Percentiles rank a stretch among this genome's conserved stretches.
Conservation (phyloP, 2,888 invertebrate species). For the Itoplectis maculator region DNA sequence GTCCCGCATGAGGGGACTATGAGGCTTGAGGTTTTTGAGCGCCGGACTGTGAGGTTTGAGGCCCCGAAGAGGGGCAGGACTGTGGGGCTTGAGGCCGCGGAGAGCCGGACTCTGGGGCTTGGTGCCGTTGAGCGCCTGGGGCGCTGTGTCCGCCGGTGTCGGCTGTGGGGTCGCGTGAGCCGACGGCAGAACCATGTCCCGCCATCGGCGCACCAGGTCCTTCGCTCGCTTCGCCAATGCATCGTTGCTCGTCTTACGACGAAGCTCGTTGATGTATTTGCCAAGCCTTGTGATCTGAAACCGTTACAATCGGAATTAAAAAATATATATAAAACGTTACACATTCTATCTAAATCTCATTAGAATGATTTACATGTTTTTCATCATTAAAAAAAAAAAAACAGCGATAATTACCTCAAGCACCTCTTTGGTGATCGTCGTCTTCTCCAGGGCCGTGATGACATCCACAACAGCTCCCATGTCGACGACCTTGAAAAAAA, state of each 20-base stretch:
- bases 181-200: conserved; percentile 91
- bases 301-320: background rate
- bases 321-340: too few relatives aligned
- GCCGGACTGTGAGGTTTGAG: conserved; percentile 82
- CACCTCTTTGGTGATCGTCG: conserved; percentile 95
- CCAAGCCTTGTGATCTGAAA: conserved; percentile 96
- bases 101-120: conserved; percentile 76
- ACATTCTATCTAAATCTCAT: too few relatives aligned
- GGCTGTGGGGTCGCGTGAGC: conserved; percentile 80
- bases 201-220: conserved; percentile 96
- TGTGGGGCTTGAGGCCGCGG: conserved; percentile 81
- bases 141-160: conserved; percentile 80
- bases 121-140: conserved; percentile 76
- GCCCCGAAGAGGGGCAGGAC: conserved; percentile 79
- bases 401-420: conserved; percentile 89
- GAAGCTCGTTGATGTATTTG: conserved; percentile 95
- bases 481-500: conserved; percentile 92
- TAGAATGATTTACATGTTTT: background rate
- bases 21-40: conserved; percentile 79
- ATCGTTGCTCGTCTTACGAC: conserved; percentile 94
- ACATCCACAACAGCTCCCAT: conserved; percentile 97
- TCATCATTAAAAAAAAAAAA: background rate
- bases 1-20: conserved; percentile 81
- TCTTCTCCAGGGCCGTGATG: conserved; percentile 96
- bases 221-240: conserved; percentile 95